Evolutionary conservation across 1,140 invertebrate species (phyloP).

Genomic region (Magallana gigas): DNA sequence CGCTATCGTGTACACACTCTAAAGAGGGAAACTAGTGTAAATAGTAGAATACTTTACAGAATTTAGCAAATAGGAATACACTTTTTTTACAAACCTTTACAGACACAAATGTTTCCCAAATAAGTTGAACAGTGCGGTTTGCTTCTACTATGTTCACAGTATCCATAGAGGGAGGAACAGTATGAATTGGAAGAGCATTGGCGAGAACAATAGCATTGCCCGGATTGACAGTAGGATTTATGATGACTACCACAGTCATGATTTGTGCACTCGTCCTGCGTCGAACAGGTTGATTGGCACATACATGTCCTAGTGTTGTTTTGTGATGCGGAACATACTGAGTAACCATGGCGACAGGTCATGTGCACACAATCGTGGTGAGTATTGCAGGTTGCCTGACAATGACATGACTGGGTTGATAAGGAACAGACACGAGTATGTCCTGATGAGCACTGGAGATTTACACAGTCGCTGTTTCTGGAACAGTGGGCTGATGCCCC

Average conservation of each 20-base stretch:
- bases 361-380: background rate
- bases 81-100: background rate
- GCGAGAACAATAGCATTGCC: background rate
- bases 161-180: background rate
- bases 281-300: background rate
- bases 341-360: background rate
- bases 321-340: background rate
- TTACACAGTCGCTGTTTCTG: conserved; percentile 8
- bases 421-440: background rate
- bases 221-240: background rate
- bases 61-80: background rate
- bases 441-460: background rate
- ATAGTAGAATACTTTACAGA: too few species aligned
- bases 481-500: background rate
- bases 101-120: background rate
- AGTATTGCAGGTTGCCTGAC: background rate
- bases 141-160: background rate
- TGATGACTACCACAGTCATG: background rate
- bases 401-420: background rate
- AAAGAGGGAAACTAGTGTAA: background rate
- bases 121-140: background rate
- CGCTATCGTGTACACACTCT: background rate
- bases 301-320: background rate
- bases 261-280: background rate
- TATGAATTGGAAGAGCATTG: background rate